Evolutionary conservation across 2,113 vertebrate species (phyloP), one percentile per base, ranked within the genome.

Genomic region (Cyanoliseus patagonus): DNA sequence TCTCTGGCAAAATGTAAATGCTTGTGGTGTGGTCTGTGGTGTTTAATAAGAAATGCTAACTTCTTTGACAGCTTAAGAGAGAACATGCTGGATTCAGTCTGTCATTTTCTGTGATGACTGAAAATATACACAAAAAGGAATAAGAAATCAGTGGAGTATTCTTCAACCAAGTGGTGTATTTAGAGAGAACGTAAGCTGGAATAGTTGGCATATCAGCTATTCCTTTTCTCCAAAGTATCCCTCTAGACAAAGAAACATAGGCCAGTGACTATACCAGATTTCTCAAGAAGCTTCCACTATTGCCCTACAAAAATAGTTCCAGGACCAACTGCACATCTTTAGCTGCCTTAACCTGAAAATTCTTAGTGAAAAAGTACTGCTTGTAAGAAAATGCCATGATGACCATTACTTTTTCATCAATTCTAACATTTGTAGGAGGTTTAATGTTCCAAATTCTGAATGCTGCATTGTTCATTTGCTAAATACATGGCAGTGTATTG

Each of bases 251-350:
- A 73, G 44, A 46, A 73, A 28, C 28, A 3, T 1, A 4, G 23
- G 13, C 9, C 31, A 41, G 10, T 31, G 41, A 27, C 41, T 55
- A 5, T 8, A 41, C 3, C 6, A n/a, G 28, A 51, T 83, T 47
- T 81, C 41, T 47, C 55, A 70, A 35, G 49, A 63, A 82, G 8
- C 37, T 93, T 87, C 19, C 11, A 25, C 24, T 41, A 6, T 41
- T 78, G 12, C 12, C 22, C 15, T 27, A 1, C 24, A 30, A 86
- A 86, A 90, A 70, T 4, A 4, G 17, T 69, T 51, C 15, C 33
- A 55, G 28, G 31, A 61, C 7, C 13, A 0, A 0, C 6, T 66
- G 11, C 4, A 33, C 20, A 57, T 13, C 17, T 37, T 61, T 24
- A 33, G 46, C 9, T 46, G 17, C 37, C 74, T 74, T 42, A 79